These are phyloP conservation scores for Echiichthys vipera DNA, from an alignment of 2,797 vertebrate species.

Conservation along the genomic window DNA sequence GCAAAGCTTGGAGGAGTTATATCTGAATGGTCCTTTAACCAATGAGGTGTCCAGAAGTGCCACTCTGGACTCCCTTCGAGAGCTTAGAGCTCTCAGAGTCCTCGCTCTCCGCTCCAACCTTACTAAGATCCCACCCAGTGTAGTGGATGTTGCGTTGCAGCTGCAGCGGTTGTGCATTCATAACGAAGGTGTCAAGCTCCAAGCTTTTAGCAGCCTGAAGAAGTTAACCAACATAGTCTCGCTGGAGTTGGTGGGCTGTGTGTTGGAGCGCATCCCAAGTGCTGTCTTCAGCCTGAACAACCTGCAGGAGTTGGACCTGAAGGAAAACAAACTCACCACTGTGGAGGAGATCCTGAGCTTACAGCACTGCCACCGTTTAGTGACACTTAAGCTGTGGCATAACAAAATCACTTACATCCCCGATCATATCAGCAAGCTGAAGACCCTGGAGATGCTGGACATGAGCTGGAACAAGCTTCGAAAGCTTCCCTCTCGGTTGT, in stretches of 20 bases:
- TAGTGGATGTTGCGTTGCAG: constrained; percentile 85
- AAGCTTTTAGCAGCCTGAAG: constrained; percentile 89
- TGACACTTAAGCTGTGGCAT: constrained; percentile 89
- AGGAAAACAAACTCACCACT: constrained; percentile 89
- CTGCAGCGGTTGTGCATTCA: constrained; percentile 86
- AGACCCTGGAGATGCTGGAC: constrained; percentile 87
- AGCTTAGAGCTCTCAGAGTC: constrained; percentile 87
- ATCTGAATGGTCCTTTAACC: constrained; percentile 86
- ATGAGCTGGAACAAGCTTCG: constrained; percentile 90
- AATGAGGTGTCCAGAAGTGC: constrained; percentile 83
- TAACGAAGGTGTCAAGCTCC: constrained; percentile 87
- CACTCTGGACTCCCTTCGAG: constrained; percentile 86
- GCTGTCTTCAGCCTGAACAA: constrained; percentile 89
- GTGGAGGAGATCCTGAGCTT: constrained; percentile 93
- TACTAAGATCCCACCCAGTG: constrained; percentile 86
- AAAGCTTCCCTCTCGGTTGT: constrained; percentile 85
- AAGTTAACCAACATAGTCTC: constrained; percentile 85
- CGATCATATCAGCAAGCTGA: constrained; percentile 90
- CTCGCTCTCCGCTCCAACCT: constrained; percentile 85
- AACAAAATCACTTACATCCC: constrained; percentile 91
- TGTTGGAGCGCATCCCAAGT: constrained; percentile 91
- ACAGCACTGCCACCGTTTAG: constrained; percentile 90
- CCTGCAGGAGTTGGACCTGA: constrained; percentile 90
- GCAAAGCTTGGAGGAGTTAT: constrained; percentile 87
- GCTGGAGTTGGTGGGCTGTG: constrained; percentile 88